These are phyloP conservation scores for Sabatieria punctata DNA, from an alignment of 2,888 invertebrate species.

Conservation along the genomic window DNA sequence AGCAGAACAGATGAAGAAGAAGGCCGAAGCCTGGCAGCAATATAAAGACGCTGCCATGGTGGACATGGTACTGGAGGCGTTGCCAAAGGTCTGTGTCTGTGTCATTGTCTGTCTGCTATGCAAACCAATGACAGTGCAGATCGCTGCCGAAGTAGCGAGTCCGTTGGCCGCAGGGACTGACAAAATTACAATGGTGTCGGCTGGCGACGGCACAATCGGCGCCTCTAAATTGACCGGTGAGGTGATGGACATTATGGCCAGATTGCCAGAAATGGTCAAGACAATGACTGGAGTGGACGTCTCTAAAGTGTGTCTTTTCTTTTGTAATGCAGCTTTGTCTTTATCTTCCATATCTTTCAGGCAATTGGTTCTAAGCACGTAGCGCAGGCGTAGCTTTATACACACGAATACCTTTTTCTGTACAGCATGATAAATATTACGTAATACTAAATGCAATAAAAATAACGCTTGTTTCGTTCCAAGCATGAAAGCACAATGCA, in stretches of 20 bases:
- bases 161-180: conserved; percentile 71
- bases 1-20: conserved; percentile 89
- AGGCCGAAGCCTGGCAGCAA: conserved; percentile 89
- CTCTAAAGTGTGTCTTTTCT: no score
- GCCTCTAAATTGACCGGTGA: conserved; percentile 85
- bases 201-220: conserved; percentile 67
- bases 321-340: no score
- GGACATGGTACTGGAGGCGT: conserved; percentile 82
- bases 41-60: conserved; percentile 88
- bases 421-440: no score
- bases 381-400: no score
- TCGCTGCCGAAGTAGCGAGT: conserved; percentile 88
- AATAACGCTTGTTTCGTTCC: no score
- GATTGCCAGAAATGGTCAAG: conserved; percentile 76
- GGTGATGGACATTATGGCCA: conserved; percentile 74
- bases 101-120: no score
- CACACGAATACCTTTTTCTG: no score
- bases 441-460: no score
- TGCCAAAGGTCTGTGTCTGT: conserved; percentile 94
- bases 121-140: no score
- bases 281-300: conserved; percentile 84
- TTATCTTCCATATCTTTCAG: no score
- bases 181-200: conserved; percentile 89
- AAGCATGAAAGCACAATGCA: no score
- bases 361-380: no score